Conservation (phyloP, 2,797 vertebrate genomes). For the Acrossocheilus wenchowensis region DNA sequence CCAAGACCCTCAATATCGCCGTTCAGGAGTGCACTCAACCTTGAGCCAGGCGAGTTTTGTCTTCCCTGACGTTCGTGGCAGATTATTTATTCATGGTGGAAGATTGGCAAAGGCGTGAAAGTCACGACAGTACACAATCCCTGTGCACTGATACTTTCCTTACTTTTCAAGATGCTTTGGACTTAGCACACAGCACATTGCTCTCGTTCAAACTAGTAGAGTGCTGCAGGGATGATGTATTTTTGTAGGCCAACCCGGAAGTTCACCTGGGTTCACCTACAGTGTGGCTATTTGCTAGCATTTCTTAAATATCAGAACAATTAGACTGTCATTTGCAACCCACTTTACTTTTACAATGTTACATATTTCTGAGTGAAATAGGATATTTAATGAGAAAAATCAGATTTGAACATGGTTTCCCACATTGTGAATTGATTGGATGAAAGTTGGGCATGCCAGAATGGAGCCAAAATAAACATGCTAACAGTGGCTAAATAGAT, state of each 20-base stretch:
- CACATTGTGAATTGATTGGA: neutral
- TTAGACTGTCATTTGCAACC: neutral
- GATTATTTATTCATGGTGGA: conserved; percentile 60
- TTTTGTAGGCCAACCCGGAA: neutral
- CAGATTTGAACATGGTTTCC: neutral
- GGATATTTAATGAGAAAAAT: neutral
- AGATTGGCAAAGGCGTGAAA: conserved; percentile 59
- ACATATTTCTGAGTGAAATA: neutral
- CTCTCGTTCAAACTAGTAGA: neutral
- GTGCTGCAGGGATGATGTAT: neutral
- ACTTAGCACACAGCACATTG: neutral
- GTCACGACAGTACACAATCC: conserved; percentile 47
- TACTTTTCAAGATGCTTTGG: conserved; percentile 16
- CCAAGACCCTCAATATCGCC: conserved; percentile 42
- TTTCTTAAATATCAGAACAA: neutral
- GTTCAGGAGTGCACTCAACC: conserved; percentile 47
- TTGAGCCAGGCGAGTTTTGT: conserved; percentile 43
- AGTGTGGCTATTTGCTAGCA: neutral
- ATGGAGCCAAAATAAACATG: neutral
- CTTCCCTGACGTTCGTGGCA: conserved; percentile 35
- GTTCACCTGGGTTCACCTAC: neutral
- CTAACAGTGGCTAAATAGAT: too few species aligned
- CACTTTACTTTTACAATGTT: neutral
- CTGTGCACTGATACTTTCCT: conserved; percentile 4
- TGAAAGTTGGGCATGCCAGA: neutral